Percentiles rank a stretch among this genome's conserved stretches.
Conservation (phyloP, 2,888 invertebrate species). For the Noctua janthina region DNA sequence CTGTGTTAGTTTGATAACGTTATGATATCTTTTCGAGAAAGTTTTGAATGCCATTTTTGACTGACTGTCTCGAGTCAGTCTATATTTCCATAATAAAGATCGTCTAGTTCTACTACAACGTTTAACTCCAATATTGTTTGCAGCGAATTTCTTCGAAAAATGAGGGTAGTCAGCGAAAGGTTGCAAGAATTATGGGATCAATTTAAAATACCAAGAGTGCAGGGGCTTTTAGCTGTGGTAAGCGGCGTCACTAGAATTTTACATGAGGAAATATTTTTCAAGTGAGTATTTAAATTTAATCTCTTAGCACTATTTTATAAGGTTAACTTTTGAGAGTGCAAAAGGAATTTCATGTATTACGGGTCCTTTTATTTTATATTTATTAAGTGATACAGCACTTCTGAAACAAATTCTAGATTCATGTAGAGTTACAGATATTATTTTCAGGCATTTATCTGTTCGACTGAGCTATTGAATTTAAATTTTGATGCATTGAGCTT, state of each 20-base stretch:
- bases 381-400: neutral
- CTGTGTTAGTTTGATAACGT: too few species aligned
- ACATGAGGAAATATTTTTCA: conserved; percentile 27
- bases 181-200: conserved; percentile 58
- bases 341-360: neutral
- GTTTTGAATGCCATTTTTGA: too few species aligned
- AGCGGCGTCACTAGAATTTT: conserved; percentile 37
- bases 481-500: neutral
- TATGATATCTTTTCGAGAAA: too few species aligned
- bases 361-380: neutral
- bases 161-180: conserved; percentile 44
- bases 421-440: neutral
- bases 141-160: conserved; percentile 41
- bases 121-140: conserved; percentile 45
- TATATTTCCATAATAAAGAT: too few species aligned
- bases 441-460: neutral
- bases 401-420: neutral
- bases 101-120: too few species aligned
- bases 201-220: conserved; percentile 55
- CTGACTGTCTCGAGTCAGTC: too few species aligned
- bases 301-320: conserved; percentile 29
- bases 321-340: neutral
- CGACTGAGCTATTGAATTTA: neutral
- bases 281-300: conserved; percentile 46
- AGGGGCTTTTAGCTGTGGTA: conserved; percentile 38